Evolutionary conservation across 2,888 invertebrate species (phyloP), one percentile per base, ranked within the genome.

Genomic region (Drosophila mettleri): DNA sequence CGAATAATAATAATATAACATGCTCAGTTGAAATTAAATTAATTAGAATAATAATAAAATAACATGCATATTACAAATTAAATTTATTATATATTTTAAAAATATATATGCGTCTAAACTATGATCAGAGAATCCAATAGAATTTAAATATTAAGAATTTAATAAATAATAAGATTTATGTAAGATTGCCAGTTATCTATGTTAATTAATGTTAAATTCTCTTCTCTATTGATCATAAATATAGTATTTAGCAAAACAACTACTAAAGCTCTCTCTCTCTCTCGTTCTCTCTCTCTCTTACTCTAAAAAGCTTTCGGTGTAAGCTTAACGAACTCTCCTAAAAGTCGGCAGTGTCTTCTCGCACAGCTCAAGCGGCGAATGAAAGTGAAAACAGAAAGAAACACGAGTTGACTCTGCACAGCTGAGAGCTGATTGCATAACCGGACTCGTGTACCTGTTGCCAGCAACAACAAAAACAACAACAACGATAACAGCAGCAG

Each of bases 371-470:
- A 36, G 34, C 14, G 14, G 36, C 71, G 65, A 89, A 78, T 51
- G 87, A 90, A 90, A 89, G 87, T 85, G 86, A 90, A 90, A 80
- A 54, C 59, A 48, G 61, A 58, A 20, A 64, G 51, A 39, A 51
- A 60, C 20, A 57, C 64, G 49, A 62, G 20, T 9, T 34, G 57
- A 53, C 59, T 53, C 61, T 55, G 66, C 55, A 58, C 65, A 60
- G 78, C 74, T 65, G 77, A 67, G 61, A 34, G 48, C 46, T 52
- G 73, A 88, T 89, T 90, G 81, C 90, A 85, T 89, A 88, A 90
- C 80, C 79, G 80, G 88, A 73, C 86, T 49, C 65, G 52, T 67
- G 74, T 66, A 73, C 81, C 73, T 62, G 62, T 74, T 58, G 60
- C 27, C 34, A 41, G 52, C 61, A 33, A 14, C 33, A 43, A n/a